These are phyloP conservation scores for Scrobipalpa atriplicella DNA, from an alignment of 2,888 invertebrate genomes.

Conservation along the genomic window DNA sequence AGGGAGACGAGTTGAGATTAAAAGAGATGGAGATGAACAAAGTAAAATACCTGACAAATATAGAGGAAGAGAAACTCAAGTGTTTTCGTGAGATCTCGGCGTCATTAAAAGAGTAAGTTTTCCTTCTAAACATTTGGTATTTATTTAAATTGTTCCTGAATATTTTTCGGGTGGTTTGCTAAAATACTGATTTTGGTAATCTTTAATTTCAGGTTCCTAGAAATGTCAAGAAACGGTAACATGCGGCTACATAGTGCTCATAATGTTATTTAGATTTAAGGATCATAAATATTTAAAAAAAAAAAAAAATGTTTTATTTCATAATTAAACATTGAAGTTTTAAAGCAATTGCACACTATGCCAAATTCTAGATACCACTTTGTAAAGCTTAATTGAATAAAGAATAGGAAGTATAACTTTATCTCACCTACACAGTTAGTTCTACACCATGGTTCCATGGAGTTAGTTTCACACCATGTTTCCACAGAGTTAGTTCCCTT, in stretches of 20 bases:
- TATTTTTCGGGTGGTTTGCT: neutral
- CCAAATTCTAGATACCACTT: neutral
- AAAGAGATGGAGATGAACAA: conserved; percentile 57
- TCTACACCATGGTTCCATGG: no score
- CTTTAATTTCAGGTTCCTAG: conserved; percentile 39
- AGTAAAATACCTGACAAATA: conserved; percentile 52
- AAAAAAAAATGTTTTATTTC: conserved; percentile 8
- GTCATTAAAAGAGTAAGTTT: conserved; percentile 51
- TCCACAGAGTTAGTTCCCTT: no score
- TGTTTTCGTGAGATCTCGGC: conserved; percentile 53
- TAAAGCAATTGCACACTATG: neutral
- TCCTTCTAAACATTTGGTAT: neutral
- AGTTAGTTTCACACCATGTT: no score
- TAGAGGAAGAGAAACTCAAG: conserved; percentile 55
- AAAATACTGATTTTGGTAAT: neutral
- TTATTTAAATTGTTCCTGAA: no score
- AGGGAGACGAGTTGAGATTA: conserved; percentile 53
- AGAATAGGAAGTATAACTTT: no score
- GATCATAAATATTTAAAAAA: neutral
- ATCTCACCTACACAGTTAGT: no score
- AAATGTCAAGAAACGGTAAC: conserved; percentile 40
- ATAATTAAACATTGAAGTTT: neutral
- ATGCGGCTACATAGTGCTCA: conserved; percentile 35
- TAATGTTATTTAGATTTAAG: conserved; percentile 23
- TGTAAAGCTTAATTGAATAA: no score